Evolutionary conservation across 2,888 invertebrate genomes (phyloP).

Genomic region (Zeuzera pyrina): DNA sequence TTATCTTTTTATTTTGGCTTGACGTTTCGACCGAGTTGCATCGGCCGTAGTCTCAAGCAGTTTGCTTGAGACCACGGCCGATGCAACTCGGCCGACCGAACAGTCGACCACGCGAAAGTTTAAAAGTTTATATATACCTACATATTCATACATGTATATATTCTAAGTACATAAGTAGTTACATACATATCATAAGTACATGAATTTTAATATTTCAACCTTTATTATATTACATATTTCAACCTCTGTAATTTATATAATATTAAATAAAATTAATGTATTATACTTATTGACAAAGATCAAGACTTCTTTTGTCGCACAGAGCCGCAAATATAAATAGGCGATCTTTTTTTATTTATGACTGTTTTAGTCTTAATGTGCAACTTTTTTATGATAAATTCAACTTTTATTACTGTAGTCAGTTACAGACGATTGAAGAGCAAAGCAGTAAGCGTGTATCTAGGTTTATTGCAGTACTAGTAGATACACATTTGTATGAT

Average conservation of each 20-base stretch:
- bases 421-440: constrained; percentile 35
- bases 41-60: too few relatives aligned
- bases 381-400: constrained; percentile 65
- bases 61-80: too few relatives aligned
- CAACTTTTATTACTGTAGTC: constrained; percentile 45
- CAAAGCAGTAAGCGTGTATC: constrained; percentile 28
- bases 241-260: not conserved
- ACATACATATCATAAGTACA: not conserved
- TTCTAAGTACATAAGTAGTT: not conserved
- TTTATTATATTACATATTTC: too few relatives aligned
- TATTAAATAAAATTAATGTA: not conserved
- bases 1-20: too few relatives aligned
- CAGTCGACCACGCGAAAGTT: too few relatives aligned
- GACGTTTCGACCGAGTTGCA: too few relatives aligned
- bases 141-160: not conserved
- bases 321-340: constrained; percentile 55
- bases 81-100: too few relatives aligned
- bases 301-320: constrained; percentile 25
- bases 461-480: constrained; percentile 47
- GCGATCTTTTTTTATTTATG: constrained; percentile 61
- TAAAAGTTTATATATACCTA: not conserved
- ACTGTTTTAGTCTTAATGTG: constrained; percentile 59
- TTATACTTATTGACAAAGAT: constrained; percentile 17
- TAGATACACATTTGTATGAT: constrained; percentile 31
- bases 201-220: too few relatives aligned